Conservation (phyloP, 92 coral and sea anemone genomes). For the Actinostola sp. region DNA sequence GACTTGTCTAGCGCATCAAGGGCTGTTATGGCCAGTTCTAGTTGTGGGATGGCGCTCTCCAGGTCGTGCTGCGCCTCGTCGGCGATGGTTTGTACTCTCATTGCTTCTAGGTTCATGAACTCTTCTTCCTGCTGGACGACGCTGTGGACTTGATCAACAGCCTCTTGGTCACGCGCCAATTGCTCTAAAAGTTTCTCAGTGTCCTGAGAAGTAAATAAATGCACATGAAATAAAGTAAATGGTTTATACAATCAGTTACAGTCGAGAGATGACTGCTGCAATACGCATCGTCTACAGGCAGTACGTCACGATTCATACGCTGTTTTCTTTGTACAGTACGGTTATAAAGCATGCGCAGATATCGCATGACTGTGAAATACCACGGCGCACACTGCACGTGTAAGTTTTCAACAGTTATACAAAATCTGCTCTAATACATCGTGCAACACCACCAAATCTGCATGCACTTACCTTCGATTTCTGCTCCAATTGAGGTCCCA, state of each 20-base stretch:
- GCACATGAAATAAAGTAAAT: too few relatives aligned
- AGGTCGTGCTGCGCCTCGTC: slow-evolving; percentile 94
- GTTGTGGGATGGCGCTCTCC: slow-evolving; percentile 86
- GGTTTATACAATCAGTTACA: too few relatives aligned
- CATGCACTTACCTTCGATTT: slow-evolving; percentile 62
- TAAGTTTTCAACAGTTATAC: too few relatives aligned
- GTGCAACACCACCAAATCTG: background rate
- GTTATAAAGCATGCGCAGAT: too few relatives aligned
- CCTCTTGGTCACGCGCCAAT: slow-evolving; percentile 93
- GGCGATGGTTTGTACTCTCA: slow-evolving; percentile 84
- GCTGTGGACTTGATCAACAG: slow-evolving; percentile 93
- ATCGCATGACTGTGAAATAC: too few relatives aligned
- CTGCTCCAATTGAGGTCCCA: slow-evolving; percentile 89
- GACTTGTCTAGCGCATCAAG: slow-evolving; percentile 92
- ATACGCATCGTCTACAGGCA: too few relatives aligned
- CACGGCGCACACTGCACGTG: too few relatives aligned
- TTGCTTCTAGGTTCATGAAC: slow-evolving; percentile 90
- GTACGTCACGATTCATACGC: too few relatives aligned
- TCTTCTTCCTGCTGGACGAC: slow-evolving; percentile 92
- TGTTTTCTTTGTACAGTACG: too few relatives aligned
- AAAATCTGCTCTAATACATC: too few relatives aligned
- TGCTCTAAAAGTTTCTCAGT: slow-evolving; percentile 89
- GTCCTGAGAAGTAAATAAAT: slow-evolving; percentile 54
- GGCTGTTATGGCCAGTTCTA: slow-evolving; percentile 78
- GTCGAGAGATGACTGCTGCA: too few relatives aligned